Evolutionary conservation across 1,140 invertebrate species (phyloP), one percentile per base, ranked within the genome.

Genomic region (Trichomalopsis sarcophagae): DNA sequence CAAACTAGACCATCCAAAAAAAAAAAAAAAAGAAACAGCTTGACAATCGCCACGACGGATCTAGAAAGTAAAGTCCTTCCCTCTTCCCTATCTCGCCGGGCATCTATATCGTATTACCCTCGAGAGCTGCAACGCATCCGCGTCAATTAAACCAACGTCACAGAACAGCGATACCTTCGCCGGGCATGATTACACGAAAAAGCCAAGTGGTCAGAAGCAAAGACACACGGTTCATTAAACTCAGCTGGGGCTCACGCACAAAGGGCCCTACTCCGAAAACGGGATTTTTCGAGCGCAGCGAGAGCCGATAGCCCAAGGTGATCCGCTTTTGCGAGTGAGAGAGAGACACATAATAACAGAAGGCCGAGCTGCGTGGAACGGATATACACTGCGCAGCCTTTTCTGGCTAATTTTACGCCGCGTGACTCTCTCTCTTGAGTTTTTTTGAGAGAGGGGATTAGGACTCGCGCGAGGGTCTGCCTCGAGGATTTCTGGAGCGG

Each of bases 281-380:
- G 69, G 69, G 23, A 71, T 30, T 71, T 71, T 71, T 17, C 17
- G 55, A 62, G 21, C 21, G 69, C 1, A 11, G 7, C 2, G 69
- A 75, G 44, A 44, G 47, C 68, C 36, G 11, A 71, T 47, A 71
- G 55, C 9, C 27, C 80, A 74, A 73, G 80, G 69, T 74, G 21
- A 74, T 55, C 30, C 11, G 27, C 66, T 30, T 81, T 13, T 36
- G 47, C 76, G 21, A 3, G 23, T 5, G 77, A 23, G 62, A 71
- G 30, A 71, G 6, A 50, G 36, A 50, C 14, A 74, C 13, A 74
- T 74, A 74, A 30, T 71, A n/a, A 71, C 55, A 62, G 55, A 62
- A 62, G 55, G 55, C 2, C 55, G 71, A 73, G 30, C n/a, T 2
- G 23, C 0, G 2, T 36, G 33, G 23, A 74, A 74, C 27, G 33